These are phyloP conservation scores for Lepidurus packardi DNA, from an alignment of 1,140 invertebrate genomes.

Conservation along the genomic window DNA sequence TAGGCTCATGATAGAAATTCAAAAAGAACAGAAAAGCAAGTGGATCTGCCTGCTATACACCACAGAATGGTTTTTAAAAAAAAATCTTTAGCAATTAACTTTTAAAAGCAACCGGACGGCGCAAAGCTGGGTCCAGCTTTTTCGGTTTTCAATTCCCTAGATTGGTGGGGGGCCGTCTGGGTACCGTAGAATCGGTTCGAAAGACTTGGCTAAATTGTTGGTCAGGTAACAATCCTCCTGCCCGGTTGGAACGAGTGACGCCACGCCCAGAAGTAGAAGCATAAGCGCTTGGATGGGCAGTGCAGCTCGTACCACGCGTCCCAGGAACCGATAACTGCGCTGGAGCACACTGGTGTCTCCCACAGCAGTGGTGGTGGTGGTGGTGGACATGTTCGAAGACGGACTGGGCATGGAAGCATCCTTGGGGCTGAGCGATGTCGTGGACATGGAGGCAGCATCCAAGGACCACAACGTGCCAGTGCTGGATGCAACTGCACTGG, in stretches of 20 bases:
- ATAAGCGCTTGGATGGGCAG: conserved; percentile 80
- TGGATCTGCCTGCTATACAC: neutral
- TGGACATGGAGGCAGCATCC: conserved; percentile 13
- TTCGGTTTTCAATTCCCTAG: conserved; percentile 57
- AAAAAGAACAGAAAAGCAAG: neutral
- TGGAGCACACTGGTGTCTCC: conserved; percentile 59
- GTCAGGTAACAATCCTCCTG: conserved; percentile 78
- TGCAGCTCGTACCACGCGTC: conserved; percentile 78
- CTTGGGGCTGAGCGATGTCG: neutral
- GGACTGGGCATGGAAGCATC: neutral
- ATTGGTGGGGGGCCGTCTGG: conserved; percentile 82
- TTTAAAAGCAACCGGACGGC: conserved; percentile 42
- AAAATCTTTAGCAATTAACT: neutral
- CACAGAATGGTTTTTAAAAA: neutral
- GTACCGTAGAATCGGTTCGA: conserved; percentile 79
- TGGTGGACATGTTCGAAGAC: conserved; percentile 34
- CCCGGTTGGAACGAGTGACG: conserved; percentile 73
- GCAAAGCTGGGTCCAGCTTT: conserved; percentile 72
- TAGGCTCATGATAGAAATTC: neutral
- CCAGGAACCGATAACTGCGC: conserved; percentile 71
- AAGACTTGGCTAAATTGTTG: conserved; percentile 60
- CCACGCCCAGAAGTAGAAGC: conserved; percentile 77
- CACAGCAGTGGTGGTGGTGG: conserved; percentile 51
- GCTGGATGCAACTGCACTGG: conserved; percentile 27
- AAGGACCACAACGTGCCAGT: conserved; percentile 12